Evolutionary conservation across 2,888 invertebrate genomes (phyloP), one percentile per base, ranked within the genome.

Genomic region (Lithophane leautieri): DNA sequence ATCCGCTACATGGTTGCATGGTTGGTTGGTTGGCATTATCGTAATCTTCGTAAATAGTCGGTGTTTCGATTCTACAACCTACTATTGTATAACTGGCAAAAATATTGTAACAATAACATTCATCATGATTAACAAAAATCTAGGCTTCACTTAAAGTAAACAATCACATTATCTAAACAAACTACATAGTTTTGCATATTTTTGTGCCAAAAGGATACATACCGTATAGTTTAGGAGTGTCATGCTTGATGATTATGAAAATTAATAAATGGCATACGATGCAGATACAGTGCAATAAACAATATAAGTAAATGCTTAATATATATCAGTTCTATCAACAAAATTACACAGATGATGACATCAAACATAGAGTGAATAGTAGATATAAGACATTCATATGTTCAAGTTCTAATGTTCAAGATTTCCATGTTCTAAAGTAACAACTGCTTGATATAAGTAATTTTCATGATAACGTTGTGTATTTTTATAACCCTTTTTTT

Each of bases 281-380:
- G 44, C 19, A 77, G 22, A 25, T 16, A 22, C 11, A 34, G 1
- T 78, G n/a, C 50, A 58, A 40, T 7, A 62, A 47, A 58, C 4
- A 50, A 63, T 19, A 58, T 16, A 62, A 34, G 12, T 25, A 34
- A 60, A 40, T 40, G 47, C n/a, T n/a, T n/a, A n/a, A n/a, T n/a
- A n/a, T n/a, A n/a, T n/a, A n/a, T n/a, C n/a, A n/a, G n/a, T n/a
- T n/a, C n/a, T n/a, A n/a, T n/a, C n/a, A n/a, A n/a, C n/a, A 71
- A 16, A 77, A 77, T 73, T 52, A 68, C 71, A 58, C 1, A 54
- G 52, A 58, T 70, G 71, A 75, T 78, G 70, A 68, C 70, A 73
- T 70, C 50, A 12, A 70, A 63, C 12, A n/a, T 73, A 47, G 70
- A 63, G 62, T 70, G 72, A 44, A 62, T 34, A 47, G 3, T 50